Percentiles rank a stretch among this genome's conserved stretches.
Evolutionary conservation across 2,888 invertebrate genomes (phyloP).

Genomic region (Caenorhabditis sulstoni): DNA sequence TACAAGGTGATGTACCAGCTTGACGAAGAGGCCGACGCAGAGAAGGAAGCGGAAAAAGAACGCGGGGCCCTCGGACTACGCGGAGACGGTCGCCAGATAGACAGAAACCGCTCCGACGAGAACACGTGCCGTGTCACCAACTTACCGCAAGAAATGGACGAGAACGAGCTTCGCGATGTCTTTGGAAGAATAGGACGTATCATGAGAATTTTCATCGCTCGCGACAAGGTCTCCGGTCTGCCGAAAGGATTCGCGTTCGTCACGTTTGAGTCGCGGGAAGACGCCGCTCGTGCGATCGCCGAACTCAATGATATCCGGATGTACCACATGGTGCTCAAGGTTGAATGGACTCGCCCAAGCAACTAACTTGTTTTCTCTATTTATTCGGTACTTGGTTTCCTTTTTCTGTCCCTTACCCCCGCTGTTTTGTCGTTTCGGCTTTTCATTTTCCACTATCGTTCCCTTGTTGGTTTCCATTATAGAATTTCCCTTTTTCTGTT

Average conservation of each 20-base stretch:
- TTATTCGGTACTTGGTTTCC: constrained; percentile 8
- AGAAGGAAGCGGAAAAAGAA: constrained; percentile 66
- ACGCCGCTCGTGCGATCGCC: constrained; percentile 88
- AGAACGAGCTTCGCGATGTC: constrained; percentile 94
- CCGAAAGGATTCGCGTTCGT: constrained; percentile 95
- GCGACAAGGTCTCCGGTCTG: constrained; percentile 86
- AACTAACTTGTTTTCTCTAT: constrained; percentile 16
- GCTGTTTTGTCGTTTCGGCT: constrained; percentile 11
- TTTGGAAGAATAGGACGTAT: constrained; percentile 90
- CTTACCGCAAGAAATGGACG: constrained; percentile 93
- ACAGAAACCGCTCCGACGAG: constrained; percentile 73
- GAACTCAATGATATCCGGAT: constrained; percentile 79
- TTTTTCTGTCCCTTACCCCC: constrained; percentile 4
- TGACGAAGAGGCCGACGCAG: constrained; percentile 66
- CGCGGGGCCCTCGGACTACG: constrained; percentile 39
- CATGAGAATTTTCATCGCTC: constrained; percentile 92
- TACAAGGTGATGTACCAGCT: constrained; percentile 87
- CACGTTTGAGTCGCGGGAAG: constrained; percentile 91
- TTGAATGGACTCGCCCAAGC: constrained; percentile 82
- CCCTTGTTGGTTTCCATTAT: constrained; percentile 14
- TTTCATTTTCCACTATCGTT: constrained; percentile 12
- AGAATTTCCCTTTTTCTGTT: not conserved
- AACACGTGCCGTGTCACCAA: constrained; percentile 97
- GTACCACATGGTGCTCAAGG: constrained; percentile 96
- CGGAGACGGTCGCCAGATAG: constrained; percentile 52